Percentiles rank a stretch among this genome's conserved stretches.
These are phyloP conservation scores for Brachypterus glaber DNA, from an alignment of 2,888 invertebrate species.

Conservation along the genomic window DNA sequence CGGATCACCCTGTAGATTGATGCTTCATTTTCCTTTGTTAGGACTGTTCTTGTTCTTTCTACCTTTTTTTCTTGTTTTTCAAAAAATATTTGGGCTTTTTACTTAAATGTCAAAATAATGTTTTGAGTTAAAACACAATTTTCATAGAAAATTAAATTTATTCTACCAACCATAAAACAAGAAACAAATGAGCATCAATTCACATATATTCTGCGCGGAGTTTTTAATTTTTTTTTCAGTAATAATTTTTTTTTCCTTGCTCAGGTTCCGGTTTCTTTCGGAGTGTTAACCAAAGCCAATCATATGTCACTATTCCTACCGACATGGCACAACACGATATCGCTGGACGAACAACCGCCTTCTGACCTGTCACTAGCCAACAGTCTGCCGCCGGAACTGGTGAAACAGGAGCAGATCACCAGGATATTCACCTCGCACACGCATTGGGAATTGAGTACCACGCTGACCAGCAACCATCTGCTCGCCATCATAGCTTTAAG, in stretches of 20 bases:
- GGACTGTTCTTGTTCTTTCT: neutral
- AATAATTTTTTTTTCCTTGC: constrained; percentile 8
- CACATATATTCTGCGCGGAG: no score
- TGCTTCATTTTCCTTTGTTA: no score
- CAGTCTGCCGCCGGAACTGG: constrained; percentile 59
- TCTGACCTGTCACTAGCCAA: constrained; percentile 35
- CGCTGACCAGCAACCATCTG: constrained; percentile 91
- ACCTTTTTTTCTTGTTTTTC: constrained; percentile 6
- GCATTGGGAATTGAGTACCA: constrained; percentile 94
- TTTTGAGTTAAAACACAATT: no score
- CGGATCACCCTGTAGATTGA: no score
- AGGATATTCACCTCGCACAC: constrained; percentile 74
- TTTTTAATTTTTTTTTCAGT: neutral
- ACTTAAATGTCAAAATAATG: no score
- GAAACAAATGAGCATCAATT: no score
- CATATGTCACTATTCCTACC: constrained; percentile 92
- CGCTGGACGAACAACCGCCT: constrained; percentile 29
- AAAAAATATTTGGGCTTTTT: no score
- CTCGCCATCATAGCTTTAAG: constrained; percentile 89
- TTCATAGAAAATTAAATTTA: no score
- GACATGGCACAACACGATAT: constrained; percentile 55
- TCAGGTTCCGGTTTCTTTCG: constrained; percentile 82
- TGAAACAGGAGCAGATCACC: constrained; percentile 68
- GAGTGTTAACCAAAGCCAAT: constrained; percentile 90
- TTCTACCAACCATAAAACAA: no score